phyloP scores from a whole-genome alignment of 2,888 invertebrate species.

The Melanargia galathea region DNA sequence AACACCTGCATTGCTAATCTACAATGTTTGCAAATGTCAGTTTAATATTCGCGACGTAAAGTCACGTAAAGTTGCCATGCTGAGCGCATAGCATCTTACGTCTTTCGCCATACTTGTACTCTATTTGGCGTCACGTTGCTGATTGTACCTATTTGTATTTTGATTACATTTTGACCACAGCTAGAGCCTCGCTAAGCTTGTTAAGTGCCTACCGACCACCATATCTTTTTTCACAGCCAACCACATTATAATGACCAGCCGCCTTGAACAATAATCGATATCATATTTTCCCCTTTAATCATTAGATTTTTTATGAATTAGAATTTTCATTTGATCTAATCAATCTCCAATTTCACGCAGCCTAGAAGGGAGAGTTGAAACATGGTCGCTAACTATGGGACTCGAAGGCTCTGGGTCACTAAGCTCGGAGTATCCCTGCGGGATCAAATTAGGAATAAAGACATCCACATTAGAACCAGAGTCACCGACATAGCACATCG shows the following conservation, averaged over 20 bases:
- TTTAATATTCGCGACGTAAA: slow-evolving; percentile 18
- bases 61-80: not conserved
- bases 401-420: too few relatives aligned
- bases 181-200: not conserved
- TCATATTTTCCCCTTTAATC: too few relatives aligned
- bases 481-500: too few relatives aligned
- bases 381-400: too few relatives aligned
- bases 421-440: too few relatives aligned
- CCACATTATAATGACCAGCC: not conserved
- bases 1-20: not conserved
- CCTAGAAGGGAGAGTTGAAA: too few relatives aligned
- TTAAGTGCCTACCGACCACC: not conserved
- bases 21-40: slow-evolving; percentile 9
- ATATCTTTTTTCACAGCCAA: not conserved
- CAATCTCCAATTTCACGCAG: too few relatives aligned
- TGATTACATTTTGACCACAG: slow-evolving; percentile 19
- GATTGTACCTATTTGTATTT: slow-evolving; percentile 8
- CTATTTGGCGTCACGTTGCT: slow-evolving; percentile 25
- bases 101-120: slow-evolving; percentile 23
- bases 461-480: too few relatives aligned
- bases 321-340: too few relatives aligned
- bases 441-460: too few relatives aligned
- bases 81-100: slow-evolving; percentile 8
- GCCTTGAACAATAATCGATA: too few relatives aligned
- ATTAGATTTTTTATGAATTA: too few relatives aligned